Percentiles rank a stretch among this genome's conserved stretches.
These are phyloP conservation scores for Geotrupes spiniger DNA, from an alignment of 2,888 invertebrate genomes.

Conservation along the genomic window DNA sequence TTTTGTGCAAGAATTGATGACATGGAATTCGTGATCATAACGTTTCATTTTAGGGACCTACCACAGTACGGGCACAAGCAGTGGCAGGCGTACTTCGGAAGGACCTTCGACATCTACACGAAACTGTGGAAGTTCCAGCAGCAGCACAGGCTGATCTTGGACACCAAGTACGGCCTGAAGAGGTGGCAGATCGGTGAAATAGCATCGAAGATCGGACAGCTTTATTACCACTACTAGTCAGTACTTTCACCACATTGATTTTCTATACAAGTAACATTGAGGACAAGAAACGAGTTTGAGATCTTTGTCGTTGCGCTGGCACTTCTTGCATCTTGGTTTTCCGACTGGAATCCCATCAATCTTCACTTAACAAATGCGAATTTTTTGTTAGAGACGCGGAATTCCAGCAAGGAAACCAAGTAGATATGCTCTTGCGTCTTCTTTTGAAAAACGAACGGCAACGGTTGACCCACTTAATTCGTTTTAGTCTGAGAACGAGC, in stretches of 20 bases:
- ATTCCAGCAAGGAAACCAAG: too few relatives aligned
- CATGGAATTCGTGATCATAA: too few relatives aligned
- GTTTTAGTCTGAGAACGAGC: slow-evolving; percentile 84
- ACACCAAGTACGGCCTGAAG: slow-evolving; percentile 91
- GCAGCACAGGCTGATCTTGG: slow-evolving; percentile 87
- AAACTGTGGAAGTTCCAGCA: slow-evolving; percentile 98
- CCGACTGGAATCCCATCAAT: too few relatives aligned
- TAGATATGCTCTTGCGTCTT: too few relatives aligned
- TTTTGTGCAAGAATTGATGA: too few relatives aligned
- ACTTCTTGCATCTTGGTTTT: too few relatives aligned
- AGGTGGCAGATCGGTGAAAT: slow-evolving; percentile 99
- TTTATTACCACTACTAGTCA: slow-evolving; percentile 98
- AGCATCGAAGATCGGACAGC: slow-evolving; percentile 96
- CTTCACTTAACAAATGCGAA: too few relatives aligned
- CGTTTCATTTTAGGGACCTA: slow-evolving; percentile 83
- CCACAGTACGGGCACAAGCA: slow-evolving; percentile 97
- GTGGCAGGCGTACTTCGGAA: slow-evolving; percentile 96
- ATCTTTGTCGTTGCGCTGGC: too few relatives aligned
- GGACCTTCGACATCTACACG: slow-evolving; percentile 96
- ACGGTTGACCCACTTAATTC: too few relatives aligned
- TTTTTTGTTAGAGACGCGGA: too few relatives aligned
- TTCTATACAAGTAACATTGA: neutral
- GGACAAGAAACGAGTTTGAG: too few relatives aligned
- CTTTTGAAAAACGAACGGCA: too few relatives aligned
- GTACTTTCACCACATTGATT: slow-evolving; percentile 47